Conservation (phyloP, 2,888 invertebrate species). For the Plagodis dolabraria region DNA sequence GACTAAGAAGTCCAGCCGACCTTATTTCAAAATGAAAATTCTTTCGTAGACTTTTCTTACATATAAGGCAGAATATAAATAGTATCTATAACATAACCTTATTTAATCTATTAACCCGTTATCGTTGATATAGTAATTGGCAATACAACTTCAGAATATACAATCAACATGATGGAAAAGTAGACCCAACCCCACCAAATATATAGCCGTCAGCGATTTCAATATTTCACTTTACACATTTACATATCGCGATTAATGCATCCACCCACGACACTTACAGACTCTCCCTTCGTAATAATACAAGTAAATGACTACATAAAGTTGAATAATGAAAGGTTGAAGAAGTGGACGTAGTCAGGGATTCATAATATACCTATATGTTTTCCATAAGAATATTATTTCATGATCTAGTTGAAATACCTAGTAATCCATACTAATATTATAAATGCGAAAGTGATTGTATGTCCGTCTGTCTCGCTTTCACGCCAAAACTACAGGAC, state of each 20-base stretch:
- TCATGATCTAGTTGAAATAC: too few species aligned
- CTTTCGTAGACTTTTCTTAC: too few species aligned
- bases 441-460: too few species aligned
- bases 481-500: too few species aligned
- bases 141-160: slow-evolving; percentile 24
- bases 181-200: slow-evolving; percentile 39
- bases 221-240: slow-evolving; percentile 81
- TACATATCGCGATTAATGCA: slow-evolving; percentile 84
- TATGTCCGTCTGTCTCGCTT: too few species aligned
- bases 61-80: too few species aligned
- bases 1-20: too few species aligned
- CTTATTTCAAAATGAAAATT: too few species aligned
- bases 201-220: slow-evolving; percentile 72
- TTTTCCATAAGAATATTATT: too few species aligned
- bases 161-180: slow-evolving; percentile 42
- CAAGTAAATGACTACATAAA: slow-evolving; percentile 84
- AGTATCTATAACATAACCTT: too few species aligned
- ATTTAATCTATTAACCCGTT: too few species aligned
- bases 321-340: slow-evolving; percentile 84
- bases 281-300: slow-evolving; percentile 81
- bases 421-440: too few species aligned
- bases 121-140: slow-evolving; percentile 19
- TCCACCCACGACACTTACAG: slow-evolving; percentile 79
- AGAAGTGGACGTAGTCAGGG: neutral
- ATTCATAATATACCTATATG: neutral